Evolutionary conservation across 2,888 invertebrate species (phyloP), one percentile per base, ranked within the genome.

Genomic region (Leucoptera coffeella): DNA sequence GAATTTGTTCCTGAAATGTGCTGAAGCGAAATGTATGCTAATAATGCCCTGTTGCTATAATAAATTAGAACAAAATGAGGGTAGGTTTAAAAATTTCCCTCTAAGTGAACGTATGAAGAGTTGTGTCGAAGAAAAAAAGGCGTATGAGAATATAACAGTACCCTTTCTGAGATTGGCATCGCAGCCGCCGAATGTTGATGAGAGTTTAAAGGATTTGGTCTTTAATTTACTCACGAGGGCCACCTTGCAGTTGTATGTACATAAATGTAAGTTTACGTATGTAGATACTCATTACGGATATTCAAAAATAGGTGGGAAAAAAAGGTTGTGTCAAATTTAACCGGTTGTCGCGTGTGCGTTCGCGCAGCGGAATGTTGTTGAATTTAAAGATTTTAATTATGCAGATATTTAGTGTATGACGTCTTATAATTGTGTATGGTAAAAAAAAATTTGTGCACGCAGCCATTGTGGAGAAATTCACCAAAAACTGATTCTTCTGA

Each of bases 1-100:
- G 26, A 69, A 76, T 38, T 53, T 85, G 35, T 87, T 84, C 51
- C 42, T 74, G 21, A 55, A 73, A 39, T 73, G 81, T 47, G 42
- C 60, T 4, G 48, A 53, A 15, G 77, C 78, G 1, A 67, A 59
- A 32, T 52, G 74, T 10, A 45, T 85, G 12, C 65, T 81, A 23
- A 59, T 86, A n/a, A 78, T 87, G 73, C 82, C 87, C 3, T 88
- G 88, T 42, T 88, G 88, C 43, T 88, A 88, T 41, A 87, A 88
- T 46, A 81, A 82, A 51, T 67, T 87, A 47, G 25, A 17, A 22
- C 21, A 34, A 11, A 38, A 38, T 11, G 14, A 25, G 14, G 36
- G 35, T 48, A 35, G 42, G 41, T 84, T 84, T 39, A 47, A 52
- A 13, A 77, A 80, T 50, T 85, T 87, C 46, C 87, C 87, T 0